Conservation (phyloP, 1,140 invertebrate species). For the Bombus vancouverensis region DNA sequence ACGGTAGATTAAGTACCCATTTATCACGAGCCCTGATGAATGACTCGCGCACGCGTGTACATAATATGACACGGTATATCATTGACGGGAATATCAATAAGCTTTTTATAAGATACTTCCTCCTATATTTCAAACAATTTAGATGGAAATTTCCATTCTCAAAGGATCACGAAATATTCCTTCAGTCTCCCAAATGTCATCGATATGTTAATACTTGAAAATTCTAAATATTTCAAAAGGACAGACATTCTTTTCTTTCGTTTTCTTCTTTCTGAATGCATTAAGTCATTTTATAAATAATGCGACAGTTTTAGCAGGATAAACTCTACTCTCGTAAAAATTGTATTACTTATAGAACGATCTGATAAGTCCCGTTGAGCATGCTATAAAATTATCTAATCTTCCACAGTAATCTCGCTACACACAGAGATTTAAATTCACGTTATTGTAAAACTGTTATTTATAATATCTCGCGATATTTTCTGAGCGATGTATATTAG, state of each 20-base stretch:
- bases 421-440: too few species aligned
- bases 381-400: too few species aligned
- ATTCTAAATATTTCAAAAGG: not conserved
- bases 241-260: not conserved
- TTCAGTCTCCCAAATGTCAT: not conserved
- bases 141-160: not conserved
- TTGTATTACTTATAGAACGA: too few species aligned
- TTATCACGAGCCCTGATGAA: slow-evolving; percentile 58
- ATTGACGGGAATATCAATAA: slow-evolving; percentile 43
- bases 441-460: too few species aligned
- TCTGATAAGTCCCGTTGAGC: too few species aligned
- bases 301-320: too few species aligned
- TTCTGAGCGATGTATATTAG: too few species aligned
- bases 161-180: not conserved
- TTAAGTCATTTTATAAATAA: too few species aligned
- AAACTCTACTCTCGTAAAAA: too few species aligned
- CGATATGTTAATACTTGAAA: not conserved
- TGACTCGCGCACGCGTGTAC: slow-evolving; percentile 36
- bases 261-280: too few species aligned
- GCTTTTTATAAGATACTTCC: slow-evolving; percentile 39
- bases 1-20: slow-evolving; percentile 57
- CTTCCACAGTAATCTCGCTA: too few species aligned
- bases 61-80: slow-evolving; percentile 47
- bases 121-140: slow-evolving; percentile 35
- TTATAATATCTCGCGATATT: too few species aligned